Evolutionary conservation across 2,888 invertebrate genomes (phyloP).

Genomic region (Parnassius smintheus): DNA sequence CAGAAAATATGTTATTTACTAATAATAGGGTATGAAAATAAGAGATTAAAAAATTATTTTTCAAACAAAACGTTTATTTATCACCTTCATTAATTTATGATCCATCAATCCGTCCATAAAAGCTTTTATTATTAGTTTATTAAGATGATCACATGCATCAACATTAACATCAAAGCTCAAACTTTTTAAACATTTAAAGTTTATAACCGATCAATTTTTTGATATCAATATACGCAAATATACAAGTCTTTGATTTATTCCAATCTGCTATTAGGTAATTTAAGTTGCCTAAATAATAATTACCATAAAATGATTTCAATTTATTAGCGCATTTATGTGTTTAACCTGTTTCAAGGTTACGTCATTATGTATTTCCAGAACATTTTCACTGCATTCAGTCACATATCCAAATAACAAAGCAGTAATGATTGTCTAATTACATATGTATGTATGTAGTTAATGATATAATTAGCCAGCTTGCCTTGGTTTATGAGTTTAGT

Average conservation of each 20-base stretch:
- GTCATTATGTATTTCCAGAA: constrained; percentile 4
- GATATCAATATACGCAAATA: neutral
- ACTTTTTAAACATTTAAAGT: neutral
- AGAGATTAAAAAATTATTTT: constrained; percentile 7
- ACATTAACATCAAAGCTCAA: too few relatives aligned
- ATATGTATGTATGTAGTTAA: neutral
- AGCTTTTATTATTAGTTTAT: constrained; percentile 7
- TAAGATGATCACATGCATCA: too few relatives aligned
- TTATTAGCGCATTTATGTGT: constrained; percentile 5
- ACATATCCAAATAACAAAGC: too few relatives aligned
- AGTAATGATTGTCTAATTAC: too few relatives aligned
- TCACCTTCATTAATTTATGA: constrained; percentile 7
- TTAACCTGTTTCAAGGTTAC: constrained; percentile 11
- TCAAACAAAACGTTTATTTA: constrained; percentile 16
- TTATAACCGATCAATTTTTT: constrained; percentile 4
- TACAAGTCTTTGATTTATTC: too few relatives aligned
- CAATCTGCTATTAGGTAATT: too few relatives aligned
- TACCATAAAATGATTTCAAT: constrained; percentile 8
- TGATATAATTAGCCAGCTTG: neutral
- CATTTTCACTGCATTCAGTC: neutral
- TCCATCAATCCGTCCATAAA: constrained; percentile 16
- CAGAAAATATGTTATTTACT: constrained; percentile 10
- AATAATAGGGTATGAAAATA: neutral
- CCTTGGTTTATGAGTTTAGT: constrained; percentile 27
- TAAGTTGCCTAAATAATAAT: too few relatives aligned